Conservation (phyloP, 2,113 vertebrate species). For the Delphinapterus leucas region DNA sequence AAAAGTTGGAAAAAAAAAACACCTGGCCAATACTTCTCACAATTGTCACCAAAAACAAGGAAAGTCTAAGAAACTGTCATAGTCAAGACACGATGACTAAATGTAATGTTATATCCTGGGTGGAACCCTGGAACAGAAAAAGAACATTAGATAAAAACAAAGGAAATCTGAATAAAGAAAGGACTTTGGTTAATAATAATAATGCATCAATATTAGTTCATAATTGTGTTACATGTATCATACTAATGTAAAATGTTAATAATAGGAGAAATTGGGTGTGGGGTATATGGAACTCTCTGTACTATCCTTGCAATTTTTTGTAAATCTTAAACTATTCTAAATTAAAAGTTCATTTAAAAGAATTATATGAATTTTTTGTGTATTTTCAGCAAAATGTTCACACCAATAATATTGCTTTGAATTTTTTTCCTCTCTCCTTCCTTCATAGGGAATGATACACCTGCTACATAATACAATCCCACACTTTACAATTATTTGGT, state of each 20-base stretch:
- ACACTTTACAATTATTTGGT: neutral
- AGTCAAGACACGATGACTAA: neutral
- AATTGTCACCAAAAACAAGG: neutral
- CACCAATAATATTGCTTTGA: neutral
- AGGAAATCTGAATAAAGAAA: neutral
- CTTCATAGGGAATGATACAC: neutral
- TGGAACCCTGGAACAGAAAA: neutral
- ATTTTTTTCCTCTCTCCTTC: neutral
- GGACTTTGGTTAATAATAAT: neutral
- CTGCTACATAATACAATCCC: accelerated
- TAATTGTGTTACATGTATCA: neutral
- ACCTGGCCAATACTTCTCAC: neutral
- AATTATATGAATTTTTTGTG: neutral
- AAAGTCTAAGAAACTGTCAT: neutral
- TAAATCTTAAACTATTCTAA: neutral
- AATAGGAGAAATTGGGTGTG: neutral
- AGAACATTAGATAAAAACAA: neutral
- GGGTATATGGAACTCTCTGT: neutral
- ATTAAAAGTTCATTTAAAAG: neutral
- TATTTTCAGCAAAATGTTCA: neutral
- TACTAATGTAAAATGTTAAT: neutral
- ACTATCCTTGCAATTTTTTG: neutral
- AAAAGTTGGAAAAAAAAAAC: neutral
- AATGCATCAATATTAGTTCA: neutral
- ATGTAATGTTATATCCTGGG: neutral